Evolutionary conservation across 2,113 vertebrate genomes (phyloP), one percentile per base, ranked within the genome.

Genomic region (Nibea albiflora): DNA sequence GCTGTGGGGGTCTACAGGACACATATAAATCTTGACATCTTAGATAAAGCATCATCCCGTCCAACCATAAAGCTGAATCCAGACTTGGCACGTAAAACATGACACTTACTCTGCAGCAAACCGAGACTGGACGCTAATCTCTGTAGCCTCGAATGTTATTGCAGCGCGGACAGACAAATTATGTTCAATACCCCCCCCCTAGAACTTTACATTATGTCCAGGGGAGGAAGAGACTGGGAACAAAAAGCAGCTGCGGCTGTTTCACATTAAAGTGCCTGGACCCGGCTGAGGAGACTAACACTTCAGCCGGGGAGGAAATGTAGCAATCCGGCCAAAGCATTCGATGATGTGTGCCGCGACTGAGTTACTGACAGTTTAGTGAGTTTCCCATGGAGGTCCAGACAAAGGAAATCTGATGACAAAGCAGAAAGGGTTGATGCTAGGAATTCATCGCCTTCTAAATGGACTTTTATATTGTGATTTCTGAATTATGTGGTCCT

Each of bases 171-270:
- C 44, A 69, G 53, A 78, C 64, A 81, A 82, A 89, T 70, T 11
- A 69, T 53, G 54, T 64, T 70, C 72, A 56, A 50, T 73, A 73
- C 39, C n/a, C 39, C 54, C 39, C 54, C 20, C 28, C 47, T 39
- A 58, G 64, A 80, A 66, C 31, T 68, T 74, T 79, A 74, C 64
- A 61, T 81, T 39, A 68, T 63, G 61, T 81, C 35, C 47, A 20
- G 10, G 50, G 26, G 78, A 75, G 62, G 57, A 52, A 24, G 63
- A 28, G 66, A 42, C 56, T 20, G 60, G 71, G 81, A 81, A 86
- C 66, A 31, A 80, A 85, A 77, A 79, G 67, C 88, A 87, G 86
- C 86, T 77, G 76, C 85, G 76, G 87, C 82, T 81, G 80, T 78
- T 88, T 92, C 58, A 89, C 44, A 88, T 90, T 85, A 71, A 73